Conservation (phyloP, 2,888 invertebrate genomes). For the Meteorus colon region DNA sequence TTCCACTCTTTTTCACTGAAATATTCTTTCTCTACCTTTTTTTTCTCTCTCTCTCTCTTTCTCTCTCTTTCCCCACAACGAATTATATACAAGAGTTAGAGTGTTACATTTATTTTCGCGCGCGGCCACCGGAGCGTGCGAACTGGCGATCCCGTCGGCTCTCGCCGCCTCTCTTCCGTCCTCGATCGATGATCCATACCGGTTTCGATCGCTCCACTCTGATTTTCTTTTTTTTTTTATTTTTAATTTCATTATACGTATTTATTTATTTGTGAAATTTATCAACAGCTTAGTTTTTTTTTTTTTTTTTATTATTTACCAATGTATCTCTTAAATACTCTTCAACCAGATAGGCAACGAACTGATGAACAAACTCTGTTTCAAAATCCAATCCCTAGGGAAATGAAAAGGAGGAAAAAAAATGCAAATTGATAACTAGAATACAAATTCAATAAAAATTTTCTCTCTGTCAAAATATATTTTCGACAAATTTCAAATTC, state of each 20-base stretch:
- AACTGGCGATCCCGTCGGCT: conserved; percentile 43
- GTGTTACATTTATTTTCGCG: conserved; percentile 46
- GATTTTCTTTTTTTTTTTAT: conserved; percentile 24
- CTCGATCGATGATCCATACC: conserved; percentile 46
- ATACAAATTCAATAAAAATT: too few species aligned
- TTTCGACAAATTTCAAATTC: background rate
- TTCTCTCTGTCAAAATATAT: background rate
- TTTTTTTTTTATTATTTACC: background rate
- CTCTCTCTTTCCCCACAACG: conserved; percentile 12
- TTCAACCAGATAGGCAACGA: background rate
- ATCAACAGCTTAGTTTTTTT: background rate
- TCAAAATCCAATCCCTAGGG: background rate
- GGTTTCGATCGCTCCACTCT: conserved; percentile 35
- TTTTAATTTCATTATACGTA: conserved; percentile 25
- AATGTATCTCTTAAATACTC: background rate
- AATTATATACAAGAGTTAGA: conserved; percentile 39
- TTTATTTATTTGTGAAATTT: background rate
- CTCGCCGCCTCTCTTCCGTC: conserved; percentile 41
- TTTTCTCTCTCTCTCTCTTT: background rate
- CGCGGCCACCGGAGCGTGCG: conserved; percentile 47
- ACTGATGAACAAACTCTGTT: background rate
- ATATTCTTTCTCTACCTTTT: background rate
- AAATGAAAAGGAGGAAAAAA: background rate
- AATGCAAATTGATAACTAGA: too few species aligned
- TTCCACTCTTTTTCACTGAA: background rate